Evolutionary conservation across 2,888 invertebrate species (phyloP).

Genomic region (Volucella bombylans): DNA sequence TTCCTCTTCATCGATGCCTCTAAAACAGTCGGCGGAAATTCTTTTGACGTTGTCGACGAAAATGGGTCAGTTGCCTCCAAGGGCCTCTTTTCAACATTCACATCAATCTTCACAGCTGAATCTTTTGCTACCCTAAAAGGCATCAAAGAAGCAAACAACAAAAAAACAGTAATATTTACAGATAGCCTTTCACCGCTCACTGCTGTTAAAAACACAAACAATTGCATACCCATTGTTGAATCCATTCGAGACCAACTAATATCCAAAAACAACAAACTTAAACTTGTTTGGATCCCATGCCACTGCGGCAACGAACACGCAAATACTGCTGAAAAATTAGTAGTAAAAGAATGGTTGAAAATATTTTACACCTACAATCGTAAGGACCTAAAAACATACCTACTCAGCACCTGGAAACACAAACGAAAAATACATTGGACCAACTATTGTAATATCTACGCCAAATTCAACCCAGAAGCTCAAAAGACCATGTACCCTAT

Average conservation of each 20-base stretch:
- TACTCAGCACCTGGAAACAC: too few species aligned
- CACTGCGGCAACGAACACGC: conserved; percentile 16
- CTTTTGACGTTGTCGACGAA: not conserved
- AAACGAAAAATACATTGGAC: too few species aligned
- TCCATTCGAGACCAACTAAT: too few species aligned
- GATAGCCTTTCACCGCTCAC: conserved; percentile 12
- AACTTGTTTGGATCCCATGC: conserved; percentile 18
- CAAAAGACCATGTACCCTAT: too few species aligned
- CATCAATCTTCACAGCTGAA: conserved; percentile 23
- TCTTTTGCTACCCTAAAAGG: conserved; percentile 9
- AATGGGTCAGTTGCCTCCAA: conserved; percentile 8
- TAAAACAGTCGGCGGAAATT: not conserved
- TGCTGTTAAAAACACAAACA: not conserved
- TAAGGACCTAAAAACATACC: conserved; percentile 6
- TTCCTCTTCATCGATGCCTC: too few species aligned
- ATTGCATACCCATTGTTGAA: too few species aligned
- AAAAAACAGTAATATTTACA: not conserved
- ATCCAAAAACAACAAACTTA: not conserved
- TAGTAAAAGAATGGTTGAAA: conserved; percentile 2
- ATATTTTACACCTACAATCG: not conserved
- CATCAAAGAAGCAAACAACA: not conserved
- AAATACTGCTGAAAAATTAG: conserved; percentile 10
- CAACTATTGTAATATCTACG: too few species aligned
- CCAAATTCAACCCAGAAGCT: too few species aligned
- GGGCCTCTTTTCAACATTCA: not conserved